Evolutionary conservation across 2,888 invertebrate genomes (phyloP).

Genomic region (Thymelicus acteon): DNA sequence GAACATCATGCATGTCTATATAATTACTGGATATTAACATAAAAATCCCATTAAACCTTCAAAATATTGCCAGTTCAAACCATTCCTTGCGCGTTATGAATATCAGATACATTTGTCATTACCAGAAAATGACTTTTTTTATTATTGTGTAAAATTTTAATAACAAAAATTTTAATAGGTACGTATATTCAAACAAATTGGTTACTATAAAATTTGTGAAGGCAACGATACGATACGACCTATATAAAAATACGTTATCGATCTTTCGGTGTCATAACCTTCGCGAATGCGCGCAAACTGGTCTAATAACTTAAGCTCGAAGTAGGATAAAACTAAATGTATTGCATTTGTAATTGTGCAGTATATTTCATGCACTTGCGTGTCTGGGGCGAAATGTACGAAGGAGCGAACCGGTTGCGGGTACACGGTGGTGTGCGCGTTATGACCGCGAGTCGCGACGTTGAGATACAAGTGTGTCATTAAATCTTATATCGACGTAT

Average conservation of each 20-base stretch:
- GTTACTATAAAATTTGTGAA: too few relatives aligned
- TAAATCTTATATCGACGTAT: slow-evolving; percentile 43
- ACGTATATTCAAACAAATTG: too few relatives aligned
- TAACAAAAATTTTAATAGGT: too few relatives aligned
- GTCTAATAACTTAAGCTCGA: slow-evolving; percentile 22
- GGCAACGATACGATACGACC: background rate
- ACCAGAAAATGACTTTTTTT: too few relatives aligned
- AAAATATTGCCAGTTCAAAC: too few relatives aligned
- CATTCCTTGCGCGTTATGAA: too few relatives aligned
- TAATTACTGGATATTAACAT: too few relatives aligned
- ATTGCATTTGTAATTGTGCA: slow-evolving; percentile 30
- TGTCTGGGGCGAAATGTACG: background rate
- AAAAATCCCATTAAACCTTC: too few relatives aligned
- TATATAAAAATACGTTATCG: slow-evolving; percentile 12
- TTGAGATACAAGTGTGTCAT: slow-evolving; percentile 39
- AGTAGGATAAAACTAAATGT: slow-evolving; percentile 22
- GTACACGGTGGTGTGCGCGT: slow-evolving; percentile 36
- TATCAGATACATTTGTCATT: too few relatives aligned
- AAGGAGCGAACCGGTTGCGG: slow-evolving; percentile 40
- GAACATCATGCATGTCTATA: too few relatives aligned
- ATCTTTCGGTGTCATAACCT: slow-evolving; percentile 21
- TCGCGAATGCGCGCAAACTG: slow-evolving; percentile 24
- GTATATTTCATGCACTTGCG: slow-evolving; percentile 20
- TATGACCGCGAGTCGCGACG: slow-evolving; percentile 8
- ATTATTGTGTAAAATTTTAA: too few relatives aligned